Evolutionary conservation across 2,113 vertebrate species (phyloP), one percentile per base, ranked within the genome.

Genomic region (Mustelus asterias): DNA sequence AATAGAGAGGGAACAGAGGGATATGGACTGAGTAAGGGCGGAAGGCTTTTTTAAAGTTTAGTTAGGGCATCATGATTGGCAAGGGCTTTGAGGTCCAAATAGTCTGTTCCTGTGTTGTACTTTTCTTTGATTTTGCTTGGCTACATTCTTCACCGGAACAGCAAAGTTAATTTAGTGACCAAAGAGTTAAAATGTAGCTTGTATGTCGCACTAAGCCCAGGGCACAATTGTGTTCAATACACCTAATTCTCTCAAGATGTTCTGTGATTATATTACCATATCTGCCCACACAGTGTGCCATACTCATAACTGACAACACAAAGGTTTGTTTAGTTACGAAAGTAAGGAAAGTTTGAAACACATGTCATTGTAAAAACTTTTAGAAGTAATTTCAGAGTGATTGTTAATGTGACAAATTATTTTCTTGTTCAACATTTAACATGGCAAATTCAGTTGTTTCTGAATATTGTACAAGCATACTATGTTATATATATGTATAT

Each of bases 241-340:
- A 65, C 58, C 89, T 65, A 93, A 93, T 93, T 65, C 89, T 67
- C 60, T 37, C 89, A 93, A 67, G 63, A 67, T 93, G 89, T 93
- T 83, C 89, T 93, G 60, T 44, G 89, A 93, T 93, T 67, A 93
- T 18, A 93, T 93, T 37, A 93, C 33, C 89, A 67, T 93, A 93
- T 93, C 89, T 93, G 58, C 89, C 89, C 60, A 93, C 89, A 67
- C 60, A 65, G 18, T 41, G 89, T 6, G 14, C n/a, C 89, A 33
- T 93, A 65, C 33, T 63, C 89, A 67, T 60, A 93, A 6, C 89
- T 65, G 60, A 93, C 63, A 93, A 93, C 60, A 93, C 58, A 63
- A 93, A 93, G 16, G n/a, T 93, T 41, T 93, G 60, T 93, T 93
- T n/a, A 65, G 89, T 93, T 93, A 37, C 18, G 60, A 65, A 65